Conservation (phyloP, 1,140 invertebrate genomes). For the Drosophila nannoptera region DNA sequence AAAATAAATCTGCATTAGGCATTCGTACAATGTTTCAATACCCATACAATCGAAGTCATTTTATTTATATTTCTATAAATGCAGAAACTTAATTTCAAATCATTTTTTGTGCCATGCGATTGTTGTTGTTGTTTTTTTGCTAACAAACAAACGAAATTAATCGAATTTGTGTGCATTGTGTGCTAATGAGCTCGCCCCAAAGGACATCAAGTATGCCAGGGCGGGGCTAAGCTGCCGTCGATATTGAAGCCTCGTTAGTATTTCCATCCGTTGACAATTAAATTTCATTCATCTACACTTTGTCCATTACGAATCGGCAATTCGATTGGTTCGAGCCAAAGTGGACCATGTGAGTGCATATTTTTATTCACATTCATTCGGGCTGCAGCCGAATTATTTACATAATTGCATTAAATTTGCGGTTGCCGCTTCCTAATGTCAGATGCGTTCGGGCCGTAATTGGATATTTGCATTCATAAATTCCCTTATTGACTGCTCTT, state of each 20-base stretch:
- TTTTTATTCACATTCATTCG: not conserved
- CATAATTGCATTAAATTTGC: slow-evolving; percentile 38
- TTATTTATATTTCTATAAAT: not conserved
- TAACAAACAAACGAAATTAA: slow-evolving; percentile 56
- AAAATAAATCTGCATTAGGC: no score
- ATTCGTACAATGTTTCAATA: no score
- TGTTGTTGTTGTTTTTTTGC: slow-evolving; percentile 16
- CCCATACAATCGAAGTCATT: slow-evolving; percentile 10
- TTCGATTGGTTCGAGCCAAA: not conserved
- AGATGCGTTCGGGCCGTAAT: slow-evolving; percentile 24
- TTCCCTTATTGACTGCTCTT: not conserved
- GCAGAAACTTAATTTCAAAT: slow-evolving; percentile 36
- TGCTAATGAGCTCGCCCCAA: slow-evolving; percentile 20
- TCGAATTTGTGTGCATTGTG: slow-evolving; percentile 55
- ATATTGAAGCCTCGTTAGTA: slow-evolving; percentile 54
- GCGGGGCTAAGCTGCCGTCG: slow-evolving; percentile 8
- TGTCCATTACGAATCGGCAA: slow-evolving; percentile 32
- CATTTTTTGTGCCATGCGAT: slow-evolving; percentile 28
- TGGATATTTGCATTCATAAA: slow-evolving; percentile 13
- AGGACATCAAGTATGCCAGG: not conserved
- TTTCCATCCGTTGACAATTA: slow-evolving; percentile 63
- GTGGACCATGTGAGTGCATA: not conserved
- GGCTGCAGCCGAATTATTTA: slow-evolving; percentile 28
- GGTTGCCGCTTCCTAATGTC: slow-evolving; percentile 23
- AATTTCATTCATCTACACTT: slow-evolving; percentile 53